Base-by-base conservation (phyloP, 2,797 vertebrate genomes). In the Cyprinella venusta region DNA sequence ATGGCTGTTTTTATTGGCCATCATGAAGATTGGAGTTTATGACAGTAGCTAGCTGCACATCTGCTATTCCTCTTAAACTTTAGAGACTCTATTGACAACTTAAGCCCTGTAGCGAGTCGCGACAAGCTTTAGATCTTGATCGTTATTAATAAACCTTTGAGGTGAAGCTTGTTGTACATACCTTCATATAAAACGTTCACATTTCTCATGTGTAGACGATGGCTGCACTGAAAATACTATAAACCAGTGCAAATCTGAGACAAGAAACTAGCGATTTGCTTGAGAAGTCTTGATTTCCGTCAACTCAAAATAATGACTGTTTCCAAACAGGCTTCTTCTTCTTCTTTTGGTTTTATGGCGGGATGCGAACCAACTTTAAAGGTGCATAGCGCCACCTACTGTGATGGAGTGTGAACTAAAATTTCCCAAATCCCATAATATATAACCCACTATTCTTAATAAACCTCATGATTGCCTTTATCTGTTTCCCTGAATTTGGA, bases 21-120 rank as follows among this genome's bases (percentile, higher is more conserved):
- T 75, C 87, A 87, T 71, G 88, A 89, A 86, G 91, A 85, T 90
- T 91, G 90, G 79, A 80, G 56, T 89, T 92, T 91, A 84, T 90
- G 86, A 91, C 91, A 91, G 91, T 84, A 88, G 89, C 89, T 84
- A 88, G 89, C 89, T 86, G 84, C 67, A 64, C 80, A 77, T 84
- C 79, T 84, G 84, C 79, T 86, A 79, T 80, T 52, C 30, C 64
- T 82, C 61, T 86, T 80, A n/a, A 65, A 59, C 80, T 42, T 82
- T 5, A 74, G 13, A 76, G 24, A 45, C 36, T 75, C 24, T 16
- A 40, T 74, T 69, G 54, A 33, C 68, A 64, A 40, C 15, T 36
- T 48, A 36, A 83, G 42, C 10, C 21, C 24, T 52, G 30, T 67
- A 71, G 63, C 72, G 54, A 54, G 30, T 67, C 65, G 63, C 72